A percentile compares a stretch with the other conserved stretches of the same genome.
phyloP scores from a whole-genome alignment of 2,113 vertebrate genomes.

The Syngnathus scovelli region DNA sequence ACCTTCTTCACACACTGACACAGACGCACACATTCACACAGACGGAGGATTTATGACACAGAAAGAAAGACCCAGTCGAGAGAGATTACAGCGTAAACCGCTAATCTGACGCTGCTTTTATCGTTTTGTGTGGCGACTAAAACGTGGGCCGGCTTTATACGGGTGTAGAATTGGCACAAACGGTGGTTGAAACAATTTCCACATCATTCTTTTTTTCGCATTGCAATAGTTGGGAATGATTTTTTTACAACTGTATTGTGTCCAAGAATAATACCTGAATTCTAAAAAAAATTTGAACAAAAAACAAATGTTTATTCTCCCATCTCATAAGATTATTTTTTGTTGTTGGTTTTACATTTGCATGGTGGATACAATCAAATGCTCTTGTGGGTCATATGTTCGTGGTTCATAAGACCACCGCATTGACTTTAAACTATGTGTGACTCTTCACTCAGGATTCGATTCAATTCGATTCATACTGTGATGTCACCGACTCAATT shows the following conservation, averaged over 20 bases:
- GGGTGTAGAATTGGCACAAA: slow-evolving; percentile 4
- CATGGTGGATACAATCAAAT: too few relatives aligned
- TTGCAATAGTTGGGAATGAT: neutral
- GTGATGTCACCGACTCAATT: too few relatives aligned
- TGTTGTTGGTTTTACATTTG: too few relatives aligned
- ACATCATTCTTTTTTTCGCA: slow-evolving; percentile 14
- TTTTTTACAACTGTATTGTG: neutral
- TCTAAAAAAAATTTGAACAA: too few relatives aligned
- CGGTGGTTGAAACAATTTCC: neutral
- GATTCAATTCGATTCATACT: too few relatives aligned
- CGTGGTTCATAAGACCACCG: too few relatives aligned
- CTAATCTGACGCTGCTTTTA: slow-evolving; percentile 55
- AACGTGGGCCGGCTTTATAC: slow-evolving; percentile 45
- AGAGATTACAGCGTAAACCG: slow-evolving; percentile 63
- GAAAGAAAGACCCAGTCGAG: slow-evolving; percentile 51
- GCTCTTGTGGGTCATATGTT: too few relatives aligned
- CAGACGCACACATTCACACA: slow-evolving; percentile 19
- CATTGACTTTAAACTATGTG: too few relatives aligned
- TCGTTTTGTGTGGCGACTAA: slow-evolving; percentile 42
- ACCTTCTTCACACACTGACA: slow-evolving; percentile 21
- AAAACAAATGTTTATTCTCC: too few relatives aligned
- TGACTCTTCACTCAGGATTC: too few relatives aligned
- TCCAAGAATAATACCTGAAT: too few relatives aligned
- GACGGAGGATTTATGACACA: slow-evolving; percentile 51
- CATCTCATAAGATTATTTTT: too few relatives aligned